Conservation (phyloP, 2,888 invertebrate species). For the Caenorhabditis zanzibari region DNA sequence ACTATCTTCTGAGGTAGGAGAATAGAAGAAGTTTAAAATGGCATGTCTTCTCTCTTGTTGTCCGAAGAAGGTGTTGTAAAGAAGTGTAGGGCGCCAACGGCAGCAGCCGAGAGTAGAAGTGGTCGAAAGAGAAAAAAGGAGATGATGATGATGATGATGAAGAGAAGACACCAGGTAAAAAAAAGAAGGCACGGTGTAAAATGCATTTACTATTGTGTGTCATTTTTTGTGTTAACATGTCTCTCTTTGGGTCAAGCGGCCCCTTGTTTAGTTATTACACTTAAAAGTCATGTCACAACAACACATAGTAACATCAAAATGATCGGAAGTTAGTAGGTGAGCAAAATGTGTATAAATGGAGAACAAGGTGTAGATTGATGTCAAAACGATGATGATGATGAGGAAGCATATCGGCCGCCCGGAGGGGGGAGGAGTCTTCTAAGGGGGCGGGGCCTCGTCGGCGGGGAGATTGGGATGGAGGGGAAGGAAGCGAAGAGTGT, state of each 20-base stretch:
- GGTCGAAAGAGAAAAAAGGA: conserved; percentile 4
- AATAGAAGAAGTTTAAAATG: conserved; percentile 54
- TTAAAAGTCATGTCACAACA: neutral
- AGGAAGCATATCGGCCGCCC: neutral
- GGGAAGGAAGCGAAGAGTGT: conserved; percentile 13
- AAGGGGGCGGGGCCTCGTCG: conserved; percentile 32
- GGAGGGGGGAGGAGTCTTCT: conserved; percentile 20
- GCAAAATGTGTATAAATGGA: neutral
- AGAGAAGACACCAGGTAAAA: conserved; percentile 42
- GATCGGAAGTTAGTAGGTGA: neutral
- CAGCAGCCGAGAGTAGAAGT: conserved; percentile 1
- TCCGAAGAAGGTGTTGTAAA: conserved; percentile 39
- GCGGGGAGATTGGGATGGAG: no score
- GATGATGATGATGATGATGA: conserved; percentile 46
- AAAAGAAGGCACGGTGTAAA: conserved; percentile 29
- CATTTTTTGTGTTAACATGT: conserved; percentile 60
- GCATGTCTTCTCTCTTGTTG: conserved; percentile 53
- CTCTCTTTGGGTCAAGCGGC: conserved; percentile 48
- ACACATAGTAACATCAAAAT: conserved; percentile 16
- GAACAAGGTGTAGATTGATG: conserved; percentile 36
- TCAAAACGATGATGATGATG: conserved; percentile 42
- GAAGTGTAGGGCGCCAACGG: conserved; percentile 18
- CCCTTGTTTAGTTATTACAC: conserved; percentile 49
- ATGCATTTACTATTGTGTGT: conserved; percentile 64
- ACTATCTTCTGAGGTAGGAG: conserved; percentile 4